These are phyloP conservation scores for Caerostris extrusa DNA, from an alignment of 1,140 invertebrate species.

Conservation along the genomic window DNA sequence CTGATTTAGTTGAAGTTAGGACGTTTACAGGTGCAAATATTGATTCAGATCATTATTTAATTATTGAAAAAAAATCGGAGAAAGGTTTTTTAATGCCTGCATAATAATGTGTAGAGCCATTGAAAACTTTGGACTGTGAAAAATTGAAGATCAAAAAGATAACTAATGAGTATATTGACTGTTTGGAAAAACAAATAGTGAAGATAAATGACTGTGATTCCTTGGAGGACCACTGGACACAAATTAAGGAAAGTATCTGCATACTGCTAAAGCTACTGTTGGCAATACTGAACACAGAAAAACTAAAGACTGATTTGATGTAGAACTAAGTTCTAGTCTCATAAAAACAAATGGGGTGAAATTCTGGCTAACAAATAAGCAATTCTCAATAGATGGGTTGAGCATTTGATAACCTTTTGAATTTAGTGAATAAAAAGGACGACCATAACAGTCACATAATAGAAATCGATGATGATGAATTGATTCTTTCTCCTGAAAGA, in stretches of 20 bases:
- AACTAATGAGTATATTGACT: too few relatives aligned
- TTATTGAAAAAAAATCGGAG: not conserved
- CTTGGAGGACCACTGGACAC: not conserved
- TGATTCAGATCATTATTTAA: not conserved
- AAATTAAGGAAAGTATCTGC: not conserved
- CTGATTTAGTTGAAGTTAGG: constrained; percentile 1
- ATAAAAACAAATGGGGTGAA: not conserved
- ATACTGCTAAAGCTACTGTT: too few relatives aligned
- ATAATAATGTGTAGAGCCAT: not conserved
- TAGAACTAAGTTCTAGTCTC: not conserved
- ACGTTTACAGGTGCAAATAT: constrained; percentile 19
- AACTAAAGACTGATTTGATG: not conserved
- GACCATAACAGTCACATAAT: not conserved
- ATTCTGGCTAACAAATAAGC: not conserved
- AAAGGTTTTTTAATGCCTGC: not conserved
- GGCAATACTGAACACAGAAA: not conserved
- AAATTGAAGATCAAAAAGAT: not conserved
- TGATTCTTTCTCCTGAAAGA: not conserved
- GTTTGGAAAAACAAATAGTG: too few relatives aligned
- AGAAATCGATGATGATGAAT: not conserved
- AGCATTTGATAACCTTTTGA: not conserved
- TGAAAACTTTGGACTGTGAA: not conserved
- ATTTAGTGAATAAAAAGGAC: not conserved
- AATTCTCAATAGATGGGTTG: not conserved
- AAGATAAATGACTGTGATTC: not conserved